phyloP scores from a whole-genome alignment of 2,888 invertebrate species.

The Cacoxenus indagator region DNA sequence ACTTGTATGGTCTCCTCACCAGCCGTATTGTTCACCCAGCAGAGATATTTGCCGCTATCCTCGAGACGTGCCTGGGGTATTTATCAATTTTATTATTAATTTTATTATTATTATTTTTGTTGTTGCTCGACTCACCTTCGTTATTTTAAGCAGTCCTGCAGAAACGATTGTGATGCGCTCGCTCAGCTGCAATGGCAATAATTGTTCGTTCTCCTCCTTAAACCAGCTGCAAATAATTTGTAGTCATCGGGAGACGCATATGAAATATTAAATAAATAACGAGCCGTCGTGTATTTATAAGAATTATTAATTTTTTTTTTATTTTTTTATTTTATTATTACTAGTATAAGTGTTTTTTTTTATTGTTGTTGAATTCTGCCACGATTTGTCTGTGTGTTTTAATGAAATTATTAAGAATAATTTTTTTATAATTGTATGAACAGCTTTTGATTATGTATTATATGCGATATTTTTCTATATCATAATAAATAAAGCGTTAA shows the following conservation, averaged over 20 bases:
- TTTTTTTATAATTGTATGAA: no score
- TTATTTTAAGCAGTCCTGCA: constrained; percentile 78
- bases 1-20: constrained; percentile 86
- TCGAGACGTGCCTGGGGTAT: constrained; percentile 74
- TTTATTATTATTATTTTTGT: no score
- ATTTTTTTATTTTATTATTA: background rate
- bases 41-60: constrained; percentile 89
- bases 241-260: background rate
- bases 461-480: no score
- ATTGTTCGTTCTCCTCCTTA: constrained; percentile 80
- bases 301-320: background rate
- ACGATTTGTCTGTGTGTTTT: no score
- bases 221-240: constrained; percentile 79
- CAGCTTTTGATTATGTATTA: no score
- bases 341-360: no score
- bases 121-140: constrained; percentile 72
- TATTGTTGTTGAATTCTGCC: no score
- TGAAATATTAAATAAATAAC: constrained; percentile 5
- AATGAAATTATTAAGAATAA: no score
- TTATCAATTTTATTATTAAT: background rate
- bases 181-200: constrained; percentile 78
- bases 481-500: no score
- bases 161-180: constrained; percentile 75
- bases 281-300: background rate
- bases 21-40: constrained; percentile 91